These are phyloP conservation scores for Rhincodon typus DNA, from an alignment of 2,797 vertebrate genomes.

Conservation along the genomic window DNA sequence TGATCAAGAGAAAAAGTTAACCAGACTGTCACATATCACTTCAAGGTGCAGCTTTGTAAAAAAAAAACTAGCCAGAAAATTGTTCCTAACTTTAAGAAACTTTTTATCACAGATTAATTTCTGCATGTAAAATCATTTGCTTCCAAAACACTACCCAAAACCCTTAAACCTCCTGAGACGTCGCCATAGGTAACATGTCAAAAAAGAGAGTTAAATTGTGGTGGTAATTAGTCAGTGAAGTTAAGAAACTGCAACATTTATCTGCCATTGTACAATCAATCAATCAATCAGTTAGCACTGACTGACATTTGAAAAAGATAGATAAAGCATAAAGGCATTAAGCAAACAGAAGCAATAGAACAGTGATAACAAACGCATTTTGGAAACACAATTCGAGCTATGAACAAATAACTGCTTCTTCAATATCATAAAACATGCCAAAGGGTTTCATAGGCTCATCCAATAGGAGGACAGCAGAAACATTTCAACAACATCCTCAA, in stretches of 20 bases:
- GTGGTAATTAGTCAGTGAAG: background rate
- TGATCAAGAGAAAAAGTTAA: background rate
- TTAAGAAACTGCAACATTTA: background rate
- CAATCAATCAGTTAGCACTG: background rate
- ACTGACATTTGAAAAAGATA: background rate
- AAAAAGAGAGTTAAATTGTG: background rate
- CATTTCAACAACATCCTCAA: too few species aligned
- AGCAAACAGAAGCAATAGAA: background rate
- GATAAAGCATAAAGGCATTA: background rate
- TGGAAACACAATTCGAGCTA: background rate
- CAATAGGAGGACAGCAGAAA: too few species aligned
- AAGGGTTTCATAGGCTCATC: background rate
- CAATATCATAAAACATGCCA: background rate
- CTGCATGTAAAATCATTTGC: background rate
- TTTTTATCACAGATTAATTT: background rate
- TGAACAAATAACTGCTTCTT: background rate
- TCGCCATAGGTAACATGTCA: background rate
- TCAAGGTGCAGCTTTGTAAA: background rate
- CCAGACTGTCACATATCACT: background rate
- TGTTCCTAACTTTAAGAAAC: background rate
- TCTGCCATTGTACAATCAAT: background rate
- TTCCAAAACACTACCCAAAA: background rate
- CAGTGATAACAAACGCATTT: background rate
- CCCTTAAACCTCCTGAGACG: background rate
- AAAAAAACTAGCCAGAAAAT: background rate